A percentile compares a stretch with the other conserved stretches of the same genome.
phyloP scores from a whole-genome alignment of 2,888 invertebrate genomes.

The Drosophila flavopinicola region DNA sequence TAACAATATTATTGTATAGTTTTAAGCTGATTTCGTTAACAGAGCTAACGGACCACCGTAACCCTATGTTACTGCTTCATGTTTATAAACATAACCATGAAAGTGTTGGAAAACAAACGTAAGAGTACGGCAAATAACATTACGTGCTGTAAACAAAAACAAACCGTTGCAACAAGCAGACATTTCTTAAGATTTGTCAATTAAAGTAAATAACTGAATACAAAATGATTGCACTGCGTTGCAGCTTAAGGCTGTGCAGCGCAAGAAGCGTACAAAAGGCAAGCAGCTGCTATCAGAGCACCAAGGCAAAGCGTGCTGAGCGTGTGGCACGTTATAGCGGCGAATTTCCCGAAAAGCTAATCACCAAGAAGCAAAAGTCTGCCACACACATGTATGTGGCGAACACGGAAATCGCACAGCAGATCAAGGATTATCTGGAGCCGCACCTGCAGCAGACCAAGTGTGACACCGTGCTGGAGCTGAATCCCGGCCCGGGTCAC shows the following conservation, averaged over 20 bases:
- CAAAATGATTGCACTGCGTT: slow-evolving; percentile 53
- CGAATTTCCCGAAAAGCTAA: slow-evolving; percentile 79
- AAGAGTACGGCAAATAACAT: neutral
- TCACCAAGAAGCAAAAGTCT: slow-evolving; percentile 76
- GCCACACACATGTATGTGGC: slow-evolving; percentile 78
- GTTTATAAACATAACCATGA: slow-evolving; percentile 58
- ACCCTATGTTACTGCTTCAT: neutral
- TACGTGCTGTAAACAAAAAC: slow-evolving; percentile 38
- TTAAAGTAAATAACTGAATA: neutral
- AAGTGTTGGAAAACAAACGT: slow-evolving; percentile 1
- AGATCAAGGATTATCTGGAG: slow-evolving; percentile 69
- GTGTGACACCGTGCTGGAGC: slow-evolving; percentile 85
- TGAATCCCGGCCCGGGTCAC: slow-evolving; percentile 89
- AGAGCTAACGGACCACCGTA: too few relatives aligned
- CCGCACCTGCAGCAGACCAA: slow-evolving; percentile 59
- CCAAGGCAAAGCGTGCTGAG: slow-evolving; percentile 56
- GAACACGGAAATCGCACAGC: slow-evolving; percentile 65
- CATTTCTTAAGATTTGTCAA: neutral
- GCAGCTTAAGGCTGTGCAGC: slow-evolving; percentile 31
- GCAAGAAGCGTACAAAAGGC: slow-evolving; percentile 9
- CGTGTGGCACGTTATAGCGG: slow-evolving; percentile 53
- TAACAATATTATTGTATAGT: neutral
- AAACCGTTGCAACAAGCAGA: slow-evolving; percentile 24
- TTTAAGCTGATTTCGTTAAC: neutral
- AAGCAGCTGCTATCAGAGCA: slow-evolving; percentile 32